phyloP scores from a whole-genome alignment of 2,113 vertebrate genomes.

The Tachycineta bicolor region DNA sequence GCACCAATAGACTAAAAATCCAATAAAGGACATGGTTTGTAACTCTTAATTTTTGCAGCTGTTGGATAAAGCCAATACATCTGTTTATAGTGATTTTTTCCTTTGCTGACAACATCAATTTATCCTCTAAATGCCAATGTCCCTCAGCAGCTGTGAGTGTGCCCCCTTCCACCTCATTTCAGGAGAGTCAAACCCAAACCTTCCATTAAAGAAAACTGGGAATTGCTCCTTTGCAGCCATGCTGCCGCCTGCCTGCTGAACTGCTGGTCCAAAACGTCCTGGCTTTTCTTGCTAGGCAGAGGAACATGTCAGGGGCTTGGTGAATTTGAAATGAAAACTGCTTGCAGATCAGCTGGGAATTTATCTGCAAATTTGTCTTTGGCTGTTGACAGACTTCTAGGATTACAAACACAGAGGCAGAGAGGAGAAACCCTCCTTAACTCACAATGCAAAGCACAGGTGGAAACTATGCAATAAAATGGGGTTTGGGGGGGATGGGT shows the following conservation, averaged over 20 bases:
- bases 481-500: too few species aligned
- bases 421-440: constrained; percentile 42
- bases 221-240: background rate
- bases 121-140: background rate
- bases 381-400: background rate
- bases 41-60: constrained; percentile 70
- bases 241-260: constrained; percentile 44
- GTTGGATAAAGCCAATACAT: constrained; percentile 40
- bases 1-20: background rate
- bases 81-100: constrained; percentile 46
- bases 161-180: background rate
- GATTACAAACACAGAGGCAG: background rate
- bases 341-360: constrained; percentile 33
- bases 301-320: background rate
- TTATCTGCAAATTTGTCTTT: constrained; percentile 7
- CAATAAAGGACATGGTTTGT: background rate
- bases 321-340: constrained; percentile 51
- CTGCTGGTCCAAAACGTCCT: background rate
- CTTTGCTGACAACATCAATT: constrained; percentile 32
- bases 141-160: background rate
- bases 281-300: background rate
- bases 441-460: background rate
- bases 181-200: background rate
- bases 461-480: background rate
- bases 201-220: background rate